Conservation (phyloP, 2,113 vertebrate species). For the Prinia subflava region DNA sequence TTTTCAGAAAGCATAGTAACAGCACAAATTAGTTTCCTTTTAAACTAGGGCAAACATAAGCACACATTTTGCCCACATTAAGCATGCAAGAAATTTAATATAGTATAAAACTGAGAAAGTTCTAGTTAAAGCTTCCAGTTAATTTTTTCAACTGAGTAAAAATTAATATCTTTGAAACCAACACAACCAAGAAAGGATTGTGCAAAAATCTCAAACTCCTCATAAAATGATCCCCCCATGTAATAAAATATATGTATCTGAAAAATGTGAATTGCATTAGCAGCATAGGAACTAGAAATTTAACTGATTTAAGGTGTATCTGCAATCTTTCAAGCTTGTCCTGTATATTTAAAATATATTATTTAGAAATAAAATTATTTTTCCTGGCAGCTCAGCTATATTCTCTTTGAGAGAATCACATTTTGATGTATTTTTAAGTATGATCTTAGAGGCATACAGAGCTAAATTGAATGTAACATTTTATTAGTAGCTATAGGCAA, state of each 20-base stretch:
- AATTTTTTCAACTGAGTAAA: background rate
- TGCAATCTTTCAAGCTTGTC: background rate
- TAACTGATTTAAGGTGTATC: background rate
- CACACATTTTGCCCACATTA: background rate
- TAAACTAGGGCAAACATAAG: background rate
- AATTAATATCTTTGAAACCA: background rate
- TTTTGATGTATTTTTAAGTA: constrained; percentile 11
- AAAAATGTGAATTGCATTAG: background rate
- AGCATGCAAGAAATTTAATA: background rate
- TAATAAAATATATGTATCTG: background rate
- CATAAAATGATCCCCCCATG: background rate
- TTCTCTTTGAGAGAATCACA: background rate
- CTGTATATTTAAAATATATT: background rate
- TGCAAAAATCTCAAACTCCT: background rate
- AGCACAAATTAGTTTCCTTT: background rate
- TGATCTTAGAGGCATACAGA: background rate
- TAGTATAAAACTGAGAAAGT: background rate
- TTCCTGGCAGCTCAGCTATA: background rate
- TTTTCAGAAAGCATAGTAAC: background rate
- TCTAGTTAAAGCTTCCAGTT: background rate
- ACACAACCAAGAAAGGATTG: background rate
- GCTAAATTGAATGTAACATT: constrained; percentile 9
- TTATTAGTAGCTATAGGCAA: constrained; percentile 14
- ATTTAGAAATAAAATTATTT: background rate
- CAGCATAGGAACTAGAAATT: background rate